phyloP scores from a whole-genome alignment of 2,113 vertebrate genomes.

The Sylvietta virens region DNA sequence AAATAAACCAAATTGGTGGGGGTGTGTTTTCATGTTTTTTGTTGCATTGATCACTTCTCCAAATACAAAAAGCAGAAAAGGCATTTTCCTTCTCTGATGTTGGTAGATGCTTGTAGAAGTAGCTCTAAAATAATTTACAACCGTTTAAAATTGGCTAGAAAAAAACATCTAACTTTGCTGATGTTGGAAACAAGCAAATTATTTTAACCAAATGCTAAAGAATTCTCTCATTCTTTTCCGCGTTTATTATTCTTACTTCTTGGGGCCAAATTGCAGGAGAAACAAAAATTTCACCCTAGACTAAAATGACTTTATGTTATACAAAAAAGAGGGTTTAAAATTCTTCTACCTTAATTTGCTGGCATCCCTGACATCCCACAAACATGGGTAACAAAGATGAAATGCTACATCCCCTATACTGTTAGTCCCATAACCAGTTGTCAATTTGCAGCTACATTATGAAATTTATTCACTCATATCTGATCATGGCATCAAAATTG shows the following conservation, averaged over 20 bases:
- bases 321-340: neutral
- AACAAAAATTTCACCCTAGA: neutral
- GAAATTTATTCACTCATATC: neutral
- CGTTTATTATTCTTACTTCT: neutral
- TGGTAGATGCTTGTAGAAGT: neutral
- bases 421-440: neutral
- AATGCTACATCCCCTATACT: neutral
- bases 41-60: neutral
- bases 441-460: neutral
- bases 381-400: neutral
- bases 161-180: neutral
- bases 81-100: neutral
- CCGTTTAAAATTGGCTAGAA: neutral
- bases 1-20: neutral
- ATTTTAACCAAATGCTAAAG: neutral
- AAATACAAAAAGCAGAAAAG: neutral
- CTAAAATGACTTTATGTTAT: neutral
- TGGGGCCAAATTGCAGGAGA: neutral
- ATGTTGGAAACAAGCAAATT: neutral
- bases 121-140: neutral
- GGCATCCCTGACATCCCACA: neutral
- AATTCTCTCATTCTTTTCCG: neutral
- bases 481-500: neutral
- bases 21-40: neutral
- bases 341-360: neutral